Conservation (phyloP, 2,888 invertebrate species). For the Caenorhabditis sp. region DNA sequence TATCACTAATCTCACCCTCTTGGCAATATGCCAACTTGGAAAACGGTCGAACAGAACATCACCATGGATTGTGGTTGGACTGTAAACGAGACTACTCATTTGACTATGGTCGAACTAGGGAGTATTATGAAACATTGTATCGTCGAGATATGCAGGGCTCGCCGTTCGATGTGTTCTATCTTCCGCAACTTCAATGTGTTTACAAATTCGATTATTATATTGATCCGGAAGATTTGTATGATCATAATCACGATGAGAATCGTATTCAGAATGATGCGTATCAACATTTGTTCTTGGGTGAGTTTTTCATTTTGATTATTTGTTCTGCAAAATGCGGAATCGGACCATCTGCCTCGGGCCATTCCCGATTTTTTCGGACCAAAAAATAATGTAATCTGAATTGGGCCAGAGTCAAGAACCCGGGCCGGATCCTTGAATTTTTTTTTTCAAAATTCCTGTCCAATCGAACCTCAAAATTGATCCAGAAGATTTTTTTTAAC, state of each 20-base stretch:
- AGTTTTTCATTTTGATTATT: no score
- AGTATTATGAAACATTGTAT: slow-evolving; percentile 67
- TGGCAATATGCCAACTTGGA: slow-evolving; percentile 69
- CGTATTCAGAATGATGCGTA: slow-evolving; percentile 68
- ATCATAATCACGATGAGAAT: slow-evolving; percentile 70
- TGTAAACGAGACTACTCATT: slow-evolving; percentile 69
- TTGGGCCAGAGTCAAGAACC: no score
- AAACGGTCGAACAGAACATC: slow-evolving; percentile 69
- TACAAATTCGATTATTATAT: slow-evolving; percentile 70
- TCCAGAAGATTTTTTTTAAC: no score
- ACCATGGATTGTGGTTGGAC: slow-evolving; percentile 69
- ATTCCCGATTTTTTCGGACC: no score
- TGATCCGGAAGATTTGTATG: slow-evolving; percentile 69
- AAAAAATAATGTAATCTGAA: no score
- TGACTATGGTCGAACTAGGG: slow-evolving; percentile 66
- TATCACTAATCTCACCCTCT: slow-evolving; percentile 63
- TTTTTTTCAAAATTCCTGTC: no score
- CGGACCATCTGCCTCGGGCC: no score
- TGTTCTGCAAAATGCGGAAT: not conserved
- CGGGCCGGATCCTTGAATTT: no score
- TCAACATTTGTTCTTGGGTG: slow-evolving; percentile 69
- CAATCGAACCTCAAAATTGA: no score
- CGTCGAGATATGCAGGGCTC: slow-evolving; percentile 64
- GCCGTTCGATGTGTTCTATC: slow-evolving; percentile 66
- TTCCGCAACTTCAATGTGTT: slow-evolving; percentile 67